These are phyloP conservation scores for Tribolium freemani DNA, from an alignment of 2,888 invertebrate genomes.

Conservation along the genomic window DNA sequence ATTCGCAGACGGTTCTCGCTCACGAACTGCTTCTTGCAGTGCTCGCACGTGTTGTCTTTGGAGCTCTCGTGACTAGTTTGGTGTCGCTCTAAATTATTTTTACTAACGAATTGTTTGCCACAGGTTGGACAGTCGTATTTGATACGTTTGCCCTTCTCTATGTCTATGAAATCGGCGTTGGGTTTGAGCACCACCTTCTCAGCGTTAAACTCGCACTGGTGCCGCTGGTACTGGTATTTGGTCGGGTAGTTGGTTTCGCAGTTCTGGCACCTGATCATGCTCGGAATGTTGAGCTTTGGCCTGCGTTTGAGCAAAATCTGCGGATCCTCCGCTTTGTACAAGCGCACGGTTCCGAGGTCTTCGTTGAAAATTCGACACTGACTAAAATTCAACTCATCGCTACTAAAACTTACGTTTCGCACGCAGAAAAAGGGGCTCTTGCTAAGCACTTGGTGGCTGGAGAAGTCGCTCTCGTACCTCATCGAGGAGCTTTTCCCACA, in stretches of 20 bases:
- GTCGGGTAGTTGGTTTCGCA: conserved; percentile 68
- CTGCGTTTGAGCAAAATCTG: not conserved
- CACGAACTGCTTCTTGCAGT: conserved; percentile 67
- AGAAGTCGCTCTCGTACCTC: conserved; percentile 59
- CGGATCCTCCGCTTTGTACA: conserved; percentile 54
- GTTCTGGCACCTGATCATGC: conserved; percentile 66
- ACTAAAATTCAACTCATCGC: conserved; percentile 53
- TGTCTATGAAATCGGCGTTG: conserved; percentile 61
- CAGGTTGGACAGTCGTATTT: conserved; percentile 65
- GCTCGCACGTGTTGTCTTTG: conserved; percentile 65
- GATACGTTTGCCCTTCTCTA: conserved; percentile 61
- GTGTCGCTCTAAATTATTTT: conserved; percentile 66
- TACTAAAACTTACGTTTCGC: conserved; percentile 50
- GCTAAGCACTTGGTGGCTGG: conserved; percentile 57
- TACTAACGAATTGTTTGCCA: conserved; percentile 66
- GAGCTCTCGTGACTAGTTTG: conserved; percentile 63
- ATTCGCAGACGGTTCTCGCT: conserved; percentile 66
- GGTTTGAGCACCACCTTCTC: conserved; percentile 66
- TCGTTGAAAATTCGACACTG: conserved; percentile 51
- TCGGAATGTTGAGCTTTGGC: conserved; percentile 55
- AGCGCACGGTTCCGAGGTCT: conserved; percentile 55
- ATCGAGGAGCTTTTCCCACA: conserved; percentile 50
- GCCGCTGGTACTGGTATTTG: conserved; percentile 67
- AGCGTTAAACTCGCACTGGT: conserved; percentile 67
- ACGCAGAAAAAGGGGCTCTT: conserved; percentile 52